Conservation (phyloP, 2,797 vertebrate genomes). For the Gymnocypris eckloni region DNA sequence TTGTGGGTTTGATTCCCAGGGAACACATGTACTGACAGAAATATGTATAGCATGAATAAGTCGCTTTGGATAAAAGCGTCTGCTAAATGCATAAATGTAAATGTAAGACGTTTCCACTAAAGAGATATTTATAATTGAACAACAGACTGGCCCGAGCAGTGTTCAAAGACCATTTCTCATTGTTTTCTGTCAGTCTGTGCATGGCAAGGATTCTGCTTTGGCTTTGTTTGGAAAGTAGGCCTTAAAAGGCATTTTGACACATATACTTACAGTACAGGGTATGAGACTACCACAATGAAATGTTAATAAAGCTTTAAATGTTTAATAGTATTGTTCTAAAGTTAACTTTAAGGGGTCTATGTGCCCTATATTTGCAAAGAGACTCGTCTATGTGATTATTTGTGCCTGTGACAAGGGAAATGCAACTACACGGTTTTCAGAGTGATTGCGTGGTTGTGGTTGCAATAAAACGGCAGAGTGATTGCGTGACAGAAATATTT, state of each 20-base stretch:
- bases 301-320: neutral
- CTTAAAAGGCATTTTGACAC: neutral
- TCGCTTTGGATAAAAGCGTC: no score
- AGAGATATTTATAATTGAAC: neutral
- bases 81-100: no score
- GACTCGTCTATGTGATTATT: neutral
- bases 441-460: constrained; percentile 5
- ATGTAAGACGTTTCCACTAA: neutral
- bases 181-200: neutral
- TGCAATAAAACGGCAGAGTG: neutral
- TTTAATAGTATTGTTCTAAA: neutral
- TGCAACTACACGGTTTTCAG: neutral
- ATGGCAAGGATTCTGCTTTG: no score
- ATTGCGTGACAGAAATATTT: constrained; percentile 21
- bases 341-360: neutral
- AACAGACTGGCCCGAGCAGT: neutral
- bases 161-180: neutral
- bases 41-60: no score
- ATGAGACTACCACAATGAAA: neutral
- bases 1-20: no score
- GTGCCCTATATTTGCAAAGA: neutral
- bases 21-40: no score
- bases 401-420: neutral
- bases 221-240: neutral
- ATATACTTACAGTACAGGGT: neutral